Percentiles rank a stretch among this genome's conserved stretches.
Evolutionary conservation across 2,888 invertebrate species (phyloP).

Genomic region (Spatulosminthurus flaviceps): DNA sequence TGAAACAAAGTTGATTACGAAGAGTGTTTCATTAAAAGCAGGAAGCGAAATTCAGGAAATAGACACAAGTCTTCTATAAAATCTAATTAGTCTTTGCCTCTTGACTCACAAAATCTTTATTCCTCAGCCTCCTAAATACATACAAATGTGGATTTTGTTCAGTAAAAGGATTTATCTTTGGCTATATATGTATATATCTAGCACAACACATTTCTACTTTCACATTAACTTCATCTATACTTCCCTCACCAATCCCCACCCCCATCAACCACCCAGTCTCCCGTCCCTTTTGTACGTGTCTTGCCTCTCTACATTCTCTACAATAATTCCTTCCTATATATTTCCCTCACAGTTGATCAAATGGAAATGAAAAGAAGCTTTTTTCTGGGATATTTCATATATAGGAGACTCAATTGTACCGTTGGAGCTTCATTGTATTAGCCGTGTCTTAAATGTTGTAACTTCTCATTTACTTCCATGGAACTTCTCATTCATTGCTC

Average conservation of each 20-base stretch:
- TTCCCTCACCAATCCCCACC: too few relatives aligned
- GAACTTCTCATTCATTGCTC: slow-evolving; percentile 32
- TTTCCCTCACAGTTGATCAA: background rate
- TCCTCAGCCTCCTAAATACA: slow-evolving; percentile 40
- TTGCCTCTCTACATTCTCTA: too few relatives aligned
- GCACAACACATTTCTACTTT: slow-evolving; percentile 35
- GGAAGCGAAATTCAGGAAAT: slow-evolving; percentile 61
- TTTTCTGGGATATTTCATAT: background rate
- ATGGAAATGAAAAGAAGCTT: background rate
- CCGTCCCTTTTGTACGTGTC: background rate
- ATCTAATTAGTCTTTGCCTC: slow-evolving; percentile 59
- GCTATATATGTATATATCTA: too few relatives aligned
- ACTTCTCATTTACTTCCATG: slow-evolving; percentile 30
- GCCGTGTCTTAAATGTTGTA: background rate
- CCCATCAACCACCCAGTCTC: slow-evolving; percentile 35
- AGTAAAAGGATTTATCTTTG: slow-evolving; percentile 33
- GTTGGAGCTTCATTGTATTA: too few relatives aligned
- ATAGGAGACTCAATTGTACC: background rate
- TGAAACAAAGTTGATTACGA: slow-evolving; percentile 63
- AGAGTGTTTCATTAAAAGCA: slow-evolving; percentile 61
- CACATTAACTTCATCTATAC: slow-evolving; percentile 44
- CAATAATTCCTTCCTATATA: too few relatives aligned
- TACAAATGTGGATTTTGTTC: slow-evolving; percentile 50
- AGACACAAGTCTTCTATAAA: slow-evolving; percentile 53
- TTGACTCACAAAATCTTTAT: slow-evolving; percentile 42